Evolutionary conservation across 1,140 invertebrate genomes (phyloP).

Genomic region (Varroa destructor): DNA sequence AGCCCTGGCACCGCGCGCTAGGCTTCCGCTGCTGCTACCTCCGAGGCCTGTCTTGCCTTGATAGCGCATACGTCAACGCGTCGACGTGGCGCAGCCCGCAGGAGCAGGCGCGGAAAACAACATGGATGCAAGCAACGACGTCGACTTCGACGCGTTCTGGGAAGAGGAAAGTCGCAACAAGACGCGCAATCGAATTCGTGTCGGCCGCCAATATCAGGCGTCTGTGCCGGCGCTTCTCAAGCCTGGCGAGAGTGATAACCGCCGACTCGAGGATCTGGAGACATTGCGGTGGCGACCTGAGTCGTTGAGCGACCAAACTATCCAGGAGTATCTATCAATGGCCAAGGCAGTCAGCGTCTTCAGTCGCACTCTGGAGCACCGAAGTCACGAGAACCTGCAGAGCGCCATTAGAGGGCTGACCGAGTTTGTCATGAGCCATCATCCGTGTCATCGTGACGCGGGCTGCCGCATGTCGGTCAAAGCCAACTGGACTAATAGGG

Average conservation of each 20-base stretch:
- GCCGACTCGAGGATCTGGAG: slow-evolving; percentile 36
- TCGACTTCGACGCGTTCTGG: slow-evolving; percentile 37
- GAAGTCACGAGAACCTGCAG: slow-evolving; percentile 32
- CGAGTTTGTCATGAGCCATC: slow-evolving; percentile 35
- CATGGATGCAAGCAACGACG: slow-evolving; percentile 21
- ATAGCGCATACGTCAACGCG: too few relatives aligned
- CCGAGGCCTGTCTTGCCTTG: too few relatives aligned
- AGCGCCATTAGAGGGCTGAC: slow-evolving; percentile 34
- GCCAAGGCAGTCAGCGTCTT: slow-evolving; percentile 33
- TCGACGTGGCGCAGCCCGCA: too few relatives aligned
- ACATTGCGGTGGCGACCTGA: slow-evolving; percentile 37
- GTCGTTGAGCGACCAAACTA: slow-evolving; percentile 33
- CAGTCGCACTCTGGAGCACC: slow-evolving; percentile 31
- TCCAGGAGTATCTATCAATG: slow-evolving; percentile 36
- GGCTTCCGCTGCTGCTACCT: too few relatives aligned
- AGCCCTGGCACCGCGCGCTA: too few relatives aligned
- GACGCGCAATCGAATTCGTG: slow-evolving; percentile 37
- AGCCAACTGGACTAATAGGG: slow-evolving; percentile 33
- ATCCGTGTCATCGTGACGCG: slow-evolving; percentile 35
- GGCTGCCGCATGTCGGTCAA: slow-evolving; percentile 31
- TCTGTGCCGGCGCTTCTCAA: slow-evolving; percentile 36
- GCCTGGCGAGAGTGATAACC: slow-evolving; percentile 22
- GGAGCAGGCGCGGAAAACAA: neutral
- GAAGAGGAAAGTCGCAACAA: slow-evolving; percentile 38
- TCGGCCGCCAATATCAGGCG: slow-evolving; percentile 38